Conservation (phyloP, 2,113 vertebrate genomes). For the Cynoglossus semilaevis region DNA sequence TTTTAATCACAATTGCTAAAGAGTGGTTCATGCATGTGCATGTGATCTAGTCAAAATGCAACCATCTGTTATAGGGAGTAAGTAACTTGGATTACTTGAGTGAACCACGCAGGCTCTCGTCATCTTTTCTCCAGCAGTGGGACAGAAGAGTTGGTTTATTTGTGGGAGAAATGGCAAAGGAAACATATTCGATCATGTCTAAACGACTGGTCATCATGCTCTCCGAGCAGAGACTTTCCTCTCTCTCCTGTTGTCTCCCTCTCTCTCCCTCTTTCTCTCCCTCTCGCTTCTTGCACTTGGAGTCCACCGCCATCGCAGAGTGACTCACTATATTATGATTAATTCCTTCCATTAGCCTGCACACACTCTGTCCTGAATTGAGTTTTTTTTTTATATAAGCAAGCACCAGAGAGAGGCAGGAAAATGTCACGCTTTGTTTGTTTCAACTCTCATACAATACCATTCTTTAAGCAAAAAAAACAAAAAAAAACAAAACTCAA, state of each 20-base stretch:
- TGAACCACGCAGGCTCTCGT: constrained; percentile 28
- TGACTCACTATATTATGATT: constrained; percentile 57
- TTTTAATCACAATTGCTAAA: too few relatives aligned
- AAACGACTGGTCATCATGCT: constrained; percentile 52
- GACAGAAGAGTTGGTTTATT: constrained; percentile 52
- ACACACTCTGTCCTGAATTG: constrained; percentile 42
- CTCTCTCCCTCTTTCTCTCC: constrained; percentile 5
- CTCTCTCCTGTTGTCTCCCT: constrained; percentile 2
- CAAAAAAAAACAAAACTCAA: constrained; percentile 4
- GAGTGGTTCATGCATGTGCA: too few relatives aligned
- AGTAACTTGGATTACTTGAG: too few relatives aligned
- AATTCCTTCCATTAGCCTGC: constrained; percentile 54
- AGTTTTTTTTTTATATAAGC: constrained; percentile 38
- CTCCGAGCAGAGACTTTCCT: background rate
- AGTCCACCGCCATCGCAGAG: constrained; percentile 34
- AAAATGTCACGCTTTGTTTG: constrained; percentile 6
- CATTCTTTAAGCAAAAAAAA: constrained; percentile 16
- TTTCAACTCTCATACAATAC: constrained; percentile 14
- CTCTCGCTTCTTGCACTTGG: constrained; percentile 50
- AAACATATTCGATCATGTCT: constrained; percentile 44
- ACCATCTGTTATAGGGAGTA: too few relatives aligned
- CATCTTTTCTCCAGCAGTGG: constrained; percentile 19
- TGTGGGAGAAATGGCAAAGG: constrained; percentile 17
- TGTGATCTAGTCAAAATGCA: too few relatives aligned
- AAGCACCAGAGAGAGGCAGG: constrained; percentile 5